Base-by-base conservation (phyloP, 1,140 invertebrate species). In the Hormaphis cornu region DNA sequence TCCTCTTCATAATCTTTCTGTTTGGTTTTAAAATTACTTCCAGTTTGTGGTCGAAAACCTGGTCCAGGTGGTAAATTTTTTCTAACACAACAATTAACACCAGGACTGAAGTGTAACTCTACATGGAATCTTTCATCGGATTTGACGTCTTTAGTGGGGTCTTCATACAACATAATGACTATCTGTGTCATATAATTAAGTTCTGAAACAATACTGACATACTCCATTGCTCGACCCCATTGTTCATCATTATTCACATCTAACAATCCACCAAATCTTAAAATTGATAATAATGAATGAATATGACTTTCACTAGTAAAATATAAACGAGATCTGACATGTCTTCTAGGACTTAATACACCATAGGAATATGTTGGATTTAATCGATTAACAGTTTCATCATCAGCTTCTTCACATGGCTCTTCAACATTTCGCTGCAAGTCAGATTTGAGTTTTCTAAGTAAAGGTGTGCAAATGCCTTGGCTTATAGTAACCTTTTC, bases 231-330 rank as follows among this genome's bases (percentile, higher is more conserved):
- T 71, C 95, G 84, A 8, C 90, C 85, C 97, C 97, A 99, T 77
- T 99, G 97, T 78, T 97, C 93, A 78, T 99, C 96, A 76, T 87
- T 90, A 5, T 69, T 48, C 10, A 93, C 91, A 80, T 95, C 89
- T 20, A 95, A 83, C 52, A 99, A 80, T 33, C 90, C 93, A 37
- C 97, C 97, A 78, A 92, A 97, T 72, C 95, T 84, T 30, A 99
- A 82, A 61, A 98, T 92, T 10, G 95, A 98, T 50, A 99, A 83
- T 63, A 99, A 80, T 7, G 96, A 98, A 80, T 99, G 97, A 70
- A 99, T 94, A 80, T 99, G 97, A 78, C 93, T 97, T 82, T 99
- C 97, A 78, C 94, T 98, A 5, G 97, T 99, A 77, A 99, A 99
- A 79, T 99, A 99, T 4, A 99, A 81, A 14, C 97, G 84, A 1